Evolutionary conservation across 2,113 vertebrate genomes (phyloP), one percentile per base, ranked within the genome.

Genomic region (Nestor notabilis): DNA sequence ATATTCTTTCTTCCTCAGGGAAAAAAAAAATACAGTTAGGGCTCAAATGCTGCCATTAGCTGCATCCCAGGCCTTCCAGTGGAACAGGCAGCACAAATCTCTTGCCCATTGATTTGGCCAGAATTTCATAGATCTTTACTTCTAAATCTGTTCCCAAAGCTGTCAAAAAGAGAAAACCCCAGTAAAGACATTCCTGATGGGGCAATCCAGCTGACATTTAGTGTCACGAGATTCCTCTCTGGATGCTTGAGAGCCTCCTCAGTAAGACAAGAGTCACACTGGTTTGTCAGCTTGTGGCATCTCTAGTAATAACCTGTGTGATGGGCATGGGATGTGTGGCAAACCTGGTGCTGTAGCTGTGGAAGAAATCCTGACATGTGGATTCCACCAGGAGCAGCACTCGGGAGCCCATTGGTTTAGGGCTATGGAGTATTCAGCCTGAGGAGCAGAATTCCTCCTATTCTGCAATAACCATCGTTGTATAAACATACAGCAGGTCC

Each of bases 401-500:
- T 21, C 8, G 0, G 56, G 72, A 87, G 58, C 50, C 37, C 17
- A 12, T 76, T 80, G 50, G 80, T 74, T 60, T 39, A 63, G 23
- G 28, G 63, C 21, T 71, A 37, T 1, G 2, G 37, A 47, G 9
- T 58, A 76, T 88, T 83, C 72, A 81, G 83, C 43, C 63, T 0
- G 27, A 91, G 83, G n/a, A 83, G 18, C 5, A 83, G 60, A 83
- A 94, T 94, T 96, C 68, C 71, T 92, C 39, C 60, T 5, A 3
- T 90, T 80, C 85, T 83, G 68, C 58, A 94, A 74, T 58, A 71
- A 17, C 46, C 5, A 4, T n/a, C 56, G 72, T 64, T 89, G 33
- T 80, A 65, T 93, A 94, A 96, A 94, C 65, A 91, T 87, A 52
- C 44, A 90, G 70, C 56, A 68, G 75, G 78, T 86, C 74, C 52